phyloP scores from a whole-genome alignment of 2,888 invertebrate species.

The Lampropteryx suffumata region DNA sequence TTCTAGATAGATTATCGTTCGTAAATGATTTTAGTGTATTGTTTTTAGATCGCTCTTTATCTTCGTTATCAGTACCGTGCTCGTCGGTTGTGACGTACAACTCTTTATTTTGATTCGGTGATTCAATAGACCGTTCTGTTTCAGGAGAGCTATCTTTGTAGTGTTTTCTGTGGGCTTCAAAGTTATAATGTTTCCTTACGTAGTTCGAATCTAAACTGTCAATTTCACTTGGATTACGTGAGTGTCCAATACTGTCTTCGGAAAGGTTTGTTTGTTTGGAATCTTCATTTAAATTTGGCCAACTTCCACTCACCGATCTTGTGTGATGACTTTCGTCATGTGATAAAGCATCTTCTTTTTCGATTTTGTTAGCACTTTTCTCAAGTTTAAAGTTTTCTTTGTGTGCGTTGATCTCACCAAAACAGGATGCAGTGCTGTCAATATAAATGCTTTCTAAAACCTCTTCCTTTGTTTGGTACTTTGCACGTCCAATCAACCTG shows the following conservation, averaged over 20 bases:
- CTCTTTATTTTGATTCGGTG: slow-evolving; percentile 65
- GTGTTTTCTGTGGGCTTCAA: slow-evolving; percentile 71
- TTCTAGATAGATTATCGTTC: slow-evolving; percentile 71
- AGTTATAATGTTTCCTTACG: slow-evolving; percentile 81
- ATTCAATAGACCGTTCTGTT: slow-evolving; percentile 63
- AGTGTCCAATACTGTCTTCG: slow-evolving; percentile 77
- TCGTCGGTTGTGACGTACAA: slow-evolving; percentile 70
- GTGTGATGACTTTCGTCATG: slow-evolving; percentile 65
- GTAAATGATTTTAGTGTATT: slow-evolving; percentile 76
- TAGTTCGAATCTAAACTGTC: slow-evolving; percentile 84
- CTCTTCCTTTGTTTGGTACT: slow-evolving; percentile 79
- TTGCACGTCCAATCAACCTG: slow-evolving; percentile 77
- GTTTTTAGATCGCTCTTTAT: slow-evolving; percentile 63
- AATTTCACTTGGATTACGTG: slow-evolving; percentile 79
- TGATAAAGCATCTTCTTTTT: slow-evolving; percentile 65
- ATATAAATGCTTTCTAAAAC: slow-evolving; percentile 78
- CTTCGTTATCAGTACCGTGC: slow-evolving; percentile 66
- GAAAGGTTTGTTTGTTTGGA: slow-evolving; percentile 67
- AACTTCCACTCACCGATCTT: slow-evolving; percentile 72
- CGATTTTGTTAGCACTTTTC: slow-evolving; percentile 55
- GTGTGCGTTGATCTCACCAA: slow-evolving; percentile 75
- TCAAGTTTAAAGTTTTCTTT: slow-evolving; percentile 59
- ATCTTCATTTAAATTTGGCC: slow-evolving; percentile 76
- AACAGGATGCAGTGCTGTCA: slow-evolving; percentile 78
- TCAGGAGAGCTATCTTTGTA: slow-evolving; percentile 78